phyloP scores from a whole-genome alignment of 1,140 invertebrate genomes.

The Hyposmocoma kahamanoa region DNA sequence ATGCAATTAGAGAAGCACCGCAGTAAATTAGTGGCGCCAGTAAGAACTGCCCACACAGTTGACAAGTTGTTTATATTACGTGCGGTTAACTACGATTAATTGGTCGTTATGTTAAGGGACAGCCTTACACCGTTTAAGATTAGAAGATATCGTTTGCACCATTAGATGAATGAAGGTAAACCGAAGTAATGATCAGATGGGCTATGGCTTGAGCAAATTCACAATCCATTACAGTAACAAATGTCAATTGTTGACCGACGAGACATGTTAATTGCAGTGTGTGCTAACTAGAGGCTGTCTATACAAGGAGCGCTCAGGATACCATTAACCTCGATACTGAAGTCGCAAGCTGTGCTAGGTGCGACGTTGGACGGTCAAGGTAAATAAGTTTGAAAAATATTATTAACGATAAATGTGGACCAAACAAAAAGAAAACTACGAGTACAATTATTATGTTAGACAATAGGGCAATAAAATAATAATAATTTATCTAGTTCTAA shows the following conservation, averaged over 20 bases:
- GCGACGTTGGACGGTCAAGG: constrained; percentile 51
- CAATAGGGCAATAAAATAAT: too few species aligned
- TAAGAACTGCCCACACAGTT: constrained; percentile 13
- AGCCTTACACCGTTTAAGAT: too few species aligned
- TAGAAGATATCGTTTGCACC: too few species aligned
- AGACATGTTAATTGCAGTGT: constrained; percentile 23
- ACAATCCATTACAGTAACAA: too few species aligned
- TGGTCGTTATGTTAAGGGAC: constrained; percentile 5
- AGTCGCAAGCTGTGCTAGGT: constrained; percentile 40
- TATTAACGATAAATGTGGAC: too few species aligned
- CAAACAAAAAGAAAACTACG: too few species aligned
- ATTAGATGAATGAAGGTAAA: too few species aligned
- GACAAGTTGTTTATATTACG: constrained; percentile 22
- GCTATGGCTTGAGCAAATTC: too few species aligned
- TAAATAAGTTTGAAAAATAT: constrained; percentile 28
- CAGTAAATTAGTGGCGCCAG: constrained; percentile 18
- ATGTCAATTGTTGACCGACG: constrained; percentile 21
- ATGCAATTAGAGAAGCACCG: constrained; percentile 14
- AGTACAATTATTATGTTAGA: too few species aligned
- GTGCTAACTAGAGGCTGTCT: constrained; percentile 4
- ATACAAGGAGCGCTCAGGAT: constrained; percentile 30
- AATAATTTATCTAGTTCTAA: too few species aligned
- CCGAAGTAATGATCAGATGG: too few species aligned
- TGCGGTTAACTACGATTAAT: constrained; percentile 20
- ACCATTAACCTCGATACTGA: constrained; percentile 52